Evolutionary conservation across 2,797 vertebrate genomes (phyloP).

Genomic region (Knipowitschia caucasica): DNA sequence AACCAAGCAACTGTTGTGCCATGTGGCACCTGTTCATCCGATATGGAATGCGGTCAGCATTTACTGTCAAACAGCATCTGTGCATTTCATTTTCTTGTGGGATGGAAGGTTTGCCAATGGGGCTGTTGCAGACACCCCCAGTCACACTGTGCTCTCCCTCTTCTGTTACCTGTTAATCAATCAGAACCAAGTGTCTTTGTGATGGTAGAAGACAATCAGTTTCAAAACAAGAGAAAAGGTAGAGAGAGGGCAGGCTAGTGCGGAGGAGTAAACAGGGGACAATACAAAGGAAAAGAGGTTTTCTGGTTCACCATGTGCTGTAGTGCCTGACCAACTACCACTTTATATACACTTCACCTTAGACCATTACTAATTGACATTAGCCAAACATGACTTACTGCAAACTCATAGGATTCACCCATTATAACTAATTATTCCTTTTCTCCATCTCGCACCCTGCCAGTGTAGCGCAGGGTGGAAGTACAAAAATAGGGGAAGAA

Average conservation of each 20-base stretch:
- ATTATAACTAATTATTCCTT: slow-evolving; percentile 13
- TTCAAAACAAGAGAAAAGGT: slow-evolving; percentile 80
- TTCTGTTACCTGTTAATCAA: slow-evolving; percentile 83
- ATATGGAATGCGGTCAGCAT: slow-evolving; percentile 58
- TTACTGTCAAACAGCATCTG: slow-evolving; percentile 75
- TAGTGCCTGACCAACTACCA: slow-evolving; percentile 54
- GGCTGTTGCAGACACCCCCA: slow-evolving; percentile 72
- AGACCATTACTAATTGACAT: slow-evolving; percentile 19
- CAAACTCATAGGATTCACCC: slow-evolving; percentile 16
- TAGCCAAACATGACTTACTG: background rate
- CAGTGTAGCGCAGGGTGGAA: slow-evolving; percentile 33
- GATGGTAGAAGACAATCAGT: slow-evolving; percentile 87
- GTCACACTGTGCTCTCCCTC: slow-evolving; percentile 83
- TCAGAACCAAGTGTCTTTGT: slow-evolving; percentile 87
- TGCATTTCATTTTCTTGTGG: slow-evolving; percentile 51
- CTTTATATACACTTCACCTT: slow-evolving; percentile 14
- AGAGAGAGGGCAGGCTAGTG: slow-evolving; percentile 75
- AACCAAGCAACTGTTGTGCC: slow-evolving; percentile 55
- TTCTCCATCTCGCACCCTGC: slow-evolving; percentile 30
- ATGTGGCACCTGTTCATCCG: slow-evolving; percentile 53
- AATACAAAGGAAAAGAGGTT: slow-evolving; percentile 74
- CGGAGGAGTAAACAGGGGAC: slow-evolving; percentile 58
- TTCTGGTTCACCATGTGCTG: slow-evolving; percentile 56
- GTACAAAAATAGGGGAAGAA: slow-evolving; percentile 37
- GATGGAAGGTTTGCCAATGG: slow-evolving; percentile 50